A percentile compares a stretch with the other conserved stretches of the same genome.
These are phyloP conservation scores for Eretmocerus hayati DNA, from an alignment of 2,888 invertebrate genomes.

Conservation along the genomic window DNA sequence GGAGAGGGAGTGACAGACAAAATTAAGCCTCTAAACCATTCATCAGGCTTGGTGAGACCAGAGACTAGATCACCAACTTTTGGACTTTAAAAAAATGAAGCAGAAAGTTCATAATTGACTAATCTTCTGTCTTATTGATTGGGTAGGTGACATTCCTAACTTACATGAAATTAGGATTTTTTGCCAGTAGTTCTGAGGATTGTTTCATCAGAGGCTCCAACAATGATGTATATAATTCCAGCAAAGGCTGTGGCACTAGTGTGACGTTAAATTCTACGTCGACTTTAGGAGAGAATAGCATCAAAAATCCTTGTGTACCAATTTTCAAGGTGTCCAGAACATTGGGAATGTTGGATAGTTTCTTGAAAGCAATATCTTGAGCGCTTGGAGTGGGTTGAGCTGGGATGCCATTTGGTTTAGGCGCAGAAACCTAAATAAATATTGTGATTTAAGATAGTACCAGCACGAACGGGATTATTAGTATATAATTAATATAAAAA, in stretches of 20 bases:
- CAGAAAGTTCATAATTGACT: neutral
- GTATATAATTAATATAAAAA: too few relatives aligned
- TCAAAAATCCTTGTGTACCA: constrained; percentile 14
- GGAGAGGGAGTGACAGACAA: constrained; percentile 22
- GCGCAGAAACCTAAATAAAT: too few relatives aligned
- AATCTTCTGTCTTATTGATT: too few relatives aligned
- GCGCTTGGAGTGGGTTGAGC: too few relatives aligned
- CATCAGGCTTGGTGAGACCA: constrained; percentile 19
- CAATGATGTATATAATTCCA: constrained; percentile 17
- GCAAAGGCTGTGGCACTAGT: constrained; percentile 13
- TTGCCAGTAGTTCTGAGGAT: constrained; percentile 12
- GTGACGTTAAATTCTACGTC: constrained; percentile 23
- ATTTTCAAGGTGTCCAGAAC: constrained; percentile 14
- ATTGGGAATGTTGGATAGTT: constrained; percentile 1
- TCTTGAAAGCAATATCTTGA: neutral
- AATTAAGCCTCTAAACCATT: constrained; percentile 38
- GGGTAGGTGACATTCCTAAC: constrained; percentile 9
- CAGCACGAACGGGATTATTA: too few relatives aligned
- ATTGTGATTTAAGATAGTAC: too few relatives aligned
- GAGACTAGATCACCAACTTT: constrained; percentile 32
- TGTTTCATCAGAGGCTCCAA: constrained; percentile 15
- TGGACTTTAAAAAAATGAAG: constrained; percentile 24
- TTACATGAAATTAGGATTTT: constrained; percentile 18
- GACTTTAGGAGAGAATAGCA: constrained; percentile 22
- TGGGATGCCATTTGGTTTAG: too few relatives aligned